These are phyloP conservation scores for Catharus minimus DNA, from an alignment of 2,113 vertebrate species.

Conservation along the genomic window DNA sequence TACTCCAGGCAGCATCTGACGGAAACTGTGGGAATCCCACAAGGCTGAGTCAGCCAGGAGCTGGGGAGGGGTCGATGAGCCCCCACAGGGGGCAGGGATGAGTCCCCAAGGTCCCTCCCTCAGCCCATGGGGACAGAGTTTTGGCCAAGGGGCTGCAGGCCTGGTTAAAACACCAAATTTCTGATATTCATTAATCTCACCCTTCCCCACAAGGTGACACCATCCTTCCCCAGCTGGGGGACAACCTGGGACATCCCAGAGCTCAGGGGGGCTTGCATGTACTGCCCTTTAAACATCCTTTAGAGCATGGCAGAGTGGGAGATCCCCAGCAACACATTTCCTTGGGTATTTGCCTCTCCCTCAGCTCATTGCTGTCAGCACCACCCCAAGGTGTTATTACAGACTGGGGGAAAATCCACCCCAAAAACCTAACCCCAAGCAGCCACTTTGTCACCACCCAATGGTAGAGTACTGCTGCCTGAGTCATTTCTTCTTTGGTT, in stretches of 20 bases:
- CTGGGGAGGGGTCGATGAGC: background rate
- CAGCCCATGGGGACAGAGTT: background rate
- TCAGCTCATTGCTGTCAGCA: background rate
- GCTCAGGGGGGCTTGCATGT: background rate
- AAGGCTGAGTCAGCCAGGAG: constrained; percentile 14
- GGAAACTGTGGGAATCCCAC: constrained; percentile 59
- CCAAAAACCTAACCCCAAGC: constrained; percentile 7
- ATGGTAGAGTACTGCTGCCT: background rate
- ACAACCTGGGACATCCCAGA: background rate
- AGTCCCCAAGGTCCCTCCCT: background rate
- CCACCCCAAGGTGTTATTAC: background rate
- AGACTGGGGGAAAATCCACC: background rate
- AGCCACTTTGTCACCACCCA: background rate
- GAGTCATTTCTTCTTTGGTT: background rate
- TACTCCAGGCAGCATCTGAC: constrained; percentile 33
- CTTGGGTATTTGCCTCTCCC: background rate
- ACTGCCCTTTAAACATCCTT: background rate
- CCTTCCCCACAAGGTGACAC: background rate
- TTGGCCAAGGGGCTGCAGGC: background rate
- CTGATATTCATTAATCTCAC: background rate
- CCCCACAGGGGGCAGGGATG: background rate
- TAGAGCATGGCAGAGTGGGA: accelerated
- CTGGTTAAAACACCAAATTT: background rate
- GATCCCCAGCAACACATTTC: background rate
- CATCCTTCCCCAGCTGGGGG: background rate